Evolutionary conservation across 1,140 invertebrate genomes (phyloP), one percentile per base, ranked within the genome.

Genomic region (Neodiprion pinetum): DNA sequence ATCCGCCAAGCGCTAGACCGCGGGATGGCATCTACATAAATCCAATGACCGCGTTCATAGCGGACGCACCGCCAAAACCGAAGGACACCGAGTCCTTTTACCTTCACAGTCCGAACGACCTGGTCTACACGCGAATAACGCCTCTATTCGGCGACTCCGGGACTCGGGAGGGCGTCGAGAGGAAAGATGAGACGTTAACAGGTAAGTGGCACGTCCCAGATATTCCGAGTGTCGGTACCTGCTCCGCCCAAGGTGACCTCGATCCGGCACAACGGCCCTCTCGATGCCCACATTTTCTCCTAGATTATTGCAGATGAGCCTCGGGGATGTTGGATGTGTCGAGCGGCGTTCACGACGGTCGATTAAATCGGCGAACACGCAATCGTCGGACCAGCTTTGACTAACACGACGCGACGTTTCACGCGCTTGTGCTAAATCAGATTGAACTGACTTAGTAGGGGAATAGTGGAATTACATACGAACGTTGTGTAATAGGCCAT

Each of bases 1-100:
- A 90, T 82, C 91, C 77, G 74, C 90, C 78, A 65, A 89, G 78
- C 8, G 80, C 87, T 47, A 86, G 80, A 49, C 93, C 93, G 1
- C 93, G 94, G 72, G 93, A 95, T 83, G 94, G 94, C 0, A 90
- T 95, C 10, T 95, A 95, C 83, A 92, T 95, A 75, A 96, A 96
- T 83, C 94, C 94, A 0, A 95, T 95, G 94, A 91, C 90, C 71
- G 81, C 84, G 11, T 87, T 84, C 53, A 84, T 86, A 50, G 77
- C 79, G 71, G 84, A 86, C 3, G 72, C 85, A 7, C 9, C 23
- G 48, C 79, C 80, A 14, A 85, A 84, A 49, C 74, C 82, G 11
- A 84, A 83, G 74, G 84, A 86, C 72, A 91, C 92, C 21, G 92
- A 95, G 77, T 94, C 95, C 9, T 97, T 96, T 88, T 96, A 95